phyloP scores from a whole-genome alignment of 1,140 invertebrate species.

The Yoshiicerus persimilis region DNA sequence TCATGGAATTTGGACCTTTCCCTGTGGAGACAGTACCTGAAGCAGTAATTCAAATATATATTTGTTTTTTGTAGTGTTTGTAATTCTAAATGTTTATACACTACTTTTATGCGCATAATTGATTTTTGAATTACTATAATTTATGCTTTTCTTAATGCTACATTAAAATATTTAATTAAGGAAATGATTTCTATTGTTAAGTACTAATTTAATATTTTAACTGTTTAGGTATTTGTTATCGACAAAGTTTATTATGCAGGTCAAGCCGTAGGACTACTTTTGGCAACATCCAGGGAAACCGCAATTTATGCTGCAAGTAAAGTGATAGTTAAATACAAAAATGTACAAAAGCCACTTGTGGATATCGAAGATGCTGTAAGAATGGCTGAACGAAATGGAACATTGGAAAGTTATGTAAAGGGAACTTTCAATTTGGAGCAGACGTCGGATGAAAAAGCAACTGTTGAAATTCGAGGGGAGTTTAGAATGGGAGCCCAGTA shows the following conservation, averaged over 20 bases:
- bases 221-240: conserved; percentile 3
- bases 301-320: conserved; percentile 54
- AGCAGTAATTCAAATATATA: too few relatives aligned
- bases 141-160: too few relatives aligned
- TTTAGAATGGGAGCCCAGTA: conserved; percentile 54
- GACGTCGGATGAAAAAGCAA: neutral
- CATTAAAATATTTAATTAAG: too few relatives aligned
- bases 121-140: too few relatives aligned
- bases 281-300: conserved; percentile 54
- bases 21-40: neutral
- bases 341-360: conserved; percentile 55
- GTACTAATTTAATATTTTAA: neutral
- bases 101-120: too few relatives aligned
- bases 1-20: neutral
- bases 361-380: conserved; percentile 49
- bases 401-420: neutral
- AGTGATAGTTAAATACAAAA: conserved; percentile 55
- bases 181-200: neutral
- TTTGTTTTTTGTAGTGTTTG: too few relatives aligned
- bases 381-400: neutral
- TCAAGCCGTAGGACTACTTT: conserved; percentile 56
- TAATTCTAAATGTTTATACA: too few relatives aligned
- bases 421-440: neutral
- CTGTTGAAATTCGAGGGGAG: conserved; percentile 51
- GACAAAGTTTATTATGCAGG: conserved; percentile 62